A percentile compares a stretch with the other conserved stretches of the same genome.
These are phyloP conservation scores for Hipposideros armiger DNA, from an alignment of 2,113 vertebrate species.

Conservation along the genomic window DNA sequence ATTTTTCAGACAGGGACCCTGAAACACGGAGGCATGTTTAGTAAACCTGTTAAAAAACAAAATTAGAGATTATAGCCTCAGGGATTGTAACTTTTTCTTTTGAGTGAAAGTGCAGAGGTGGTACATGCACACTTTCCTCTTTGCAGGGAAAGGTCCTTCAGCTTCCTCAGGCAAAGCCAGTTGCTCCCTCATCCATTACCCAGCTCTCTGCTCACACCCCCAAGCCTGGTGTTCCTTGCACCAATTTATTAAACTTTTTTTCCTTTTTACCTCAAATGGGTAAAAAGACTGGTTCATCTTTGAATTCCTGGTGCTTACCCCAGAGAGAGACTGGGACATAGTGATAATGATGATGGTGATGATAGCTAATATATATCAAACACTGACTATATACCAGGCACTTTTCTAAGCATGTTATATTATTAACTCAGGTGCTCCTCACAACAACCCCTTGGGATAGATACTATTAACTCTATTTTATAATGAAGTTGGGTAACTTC, in stretches of 20 bases:
- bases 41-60: not conserved
- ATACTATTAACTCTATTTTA: not conserved
- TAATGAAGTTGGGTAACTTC: not conserved
- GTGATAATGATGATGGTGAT: not conserved
- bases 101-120: not conserved
- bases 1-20: not conserved
- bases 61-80: not conserved
- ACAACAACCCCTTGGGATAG: not conserved
- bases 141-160: not conserved
- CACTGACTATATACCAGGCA: too few species aligned
- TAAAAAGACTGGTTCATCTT: not conserved
- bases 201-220: not conserved
- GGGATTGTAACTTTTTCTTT: not conserved
- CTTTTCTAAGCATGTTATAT: not conserved
- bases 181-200: not conserved
- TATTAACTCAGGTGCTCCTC: not conserved
- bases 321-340: not conserved
- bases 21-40: slow-evolving; percentile 11
- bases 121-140: not conserved
- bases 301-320: not conserved
- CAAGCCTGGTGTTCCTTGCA: not conserved
- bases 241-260: not conserved
- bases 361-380: not conserved
- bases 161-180: not conserved
- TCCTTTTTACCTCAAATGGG: not conserved